Conservation (phyloP, 2,797 vertebrate genomes). For the Thalassophryne amazonica region DNA sequence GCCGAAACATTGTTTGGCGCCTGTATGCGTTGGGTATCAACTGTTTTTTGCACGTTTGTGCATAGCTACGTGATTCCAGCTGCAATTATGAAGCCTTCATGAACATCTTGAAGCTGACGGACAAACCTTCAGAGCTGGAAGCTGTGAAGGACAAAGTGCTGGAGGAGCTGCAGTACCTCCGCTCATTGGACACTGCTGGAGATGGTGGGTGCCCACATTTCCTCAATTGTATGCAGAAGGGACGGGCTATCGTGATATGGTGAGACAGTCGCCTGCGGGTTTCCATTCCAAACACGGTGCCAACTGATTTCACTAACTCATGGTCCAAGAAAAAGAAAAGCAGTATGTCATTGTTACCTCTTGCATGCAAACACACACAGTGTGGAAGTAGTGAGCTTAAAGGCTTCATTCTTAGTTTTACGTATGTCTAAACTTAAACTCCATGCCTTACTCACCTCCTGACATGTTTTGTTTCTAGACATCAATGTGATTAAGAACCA, state of each 20-base stretch:
- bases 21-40: no score
- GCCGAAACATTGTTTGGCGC: not conserved
- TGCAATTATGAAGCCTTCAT: slow-evolving; percentile 99
- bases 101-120: slow-evolving; percentile 98
- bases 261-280: no score
- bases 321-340: no score
- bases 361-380: no score
- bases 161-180: slow-evolving; percentile 96
- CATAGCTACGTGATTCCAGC: slow-evolving; percentile 94
- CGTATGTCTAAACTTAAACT: not conserved
- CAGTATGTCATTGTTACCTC: no score
- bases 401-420: no score
- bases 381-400: no score
- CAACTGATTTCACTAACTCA: no score
- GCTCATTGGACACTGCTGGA: slow-evolving; percentile 95
- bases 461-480: slow-evolving; percentile 71
- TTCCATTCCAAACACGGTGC: no score
- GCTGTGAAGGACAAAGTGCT: slow-evolving; percentile 95
- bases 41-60: slow-evolving; percentile 10
- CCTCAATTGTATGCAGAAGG: slow-evolving; percentile 15
- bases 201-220: slow-evolving; percentile 80
- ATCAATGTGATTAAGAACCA: slow-evolving; percentile 99
- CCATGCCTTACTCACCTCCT: not conserved
- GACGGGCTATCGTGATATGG: no score
- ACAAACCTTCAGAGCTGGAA: slow-evolving; percentile 92